These are phyloP conservation scores for Meganola albula DNA, from an alignment of 2,888 invertebrate species.

Conservation along the genomic window DNA sequence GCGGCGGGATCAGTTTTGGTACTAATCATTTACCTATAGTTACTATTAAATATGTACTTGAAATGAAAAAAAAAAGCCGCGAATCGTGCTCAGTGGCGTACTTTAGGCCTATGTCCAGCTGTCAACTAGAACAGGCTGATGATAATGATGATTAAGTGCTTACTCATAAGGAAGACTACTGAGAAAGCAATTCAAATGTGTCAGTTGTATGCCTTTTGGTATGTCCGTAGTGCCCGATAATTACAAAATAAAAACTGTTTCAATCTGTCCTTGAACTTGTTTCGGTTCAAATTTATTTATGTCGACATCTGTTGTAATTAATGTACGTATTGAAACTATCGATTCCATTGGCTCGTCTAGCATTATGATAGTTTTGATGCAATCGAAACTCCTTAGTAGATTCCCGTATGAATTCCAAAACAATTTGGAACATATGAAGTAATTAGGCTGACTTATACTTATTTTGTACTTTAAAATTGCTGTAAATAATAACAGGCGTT, in stretches of 20 bases:
- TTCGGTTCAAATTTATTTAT: conserved; percentile 53
- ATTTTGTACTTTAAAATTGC: conserved; percentile 81
- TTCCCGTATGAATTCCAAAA: conserved; percentile 60
- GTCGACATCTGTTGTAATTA: conserved; percentile 35
- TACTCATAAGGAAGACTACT: conserved; percentile 48
- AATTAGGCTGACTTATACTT: conserved; percentile 80
- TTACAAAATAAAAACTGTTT: conserved; percentile 70
- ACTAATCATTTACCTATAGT: too few relatives aligned
- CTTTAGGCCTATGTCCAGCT: too few relatives aligned
- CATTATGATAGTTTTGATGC: conserved; percentile 40
- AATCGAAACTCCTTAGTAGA: conserved; percentile 38
- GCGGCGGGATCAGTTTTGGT: too few relatives aligned
- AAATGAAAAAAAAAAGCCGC: too few relatives aligned
- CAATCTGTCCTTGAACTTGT: conserved; percentile 57
- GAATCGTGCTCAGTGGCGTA: too few relatives aligned
- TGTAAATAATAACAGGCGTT: too few relatives aligned
- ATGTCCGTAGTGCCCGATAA: conserved; percentile 85
- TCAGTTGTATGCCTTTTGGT: conserved; percentile 81
- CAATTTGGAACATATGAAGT: conserved; percentile 79
- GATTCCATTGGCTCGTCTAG: conserved; percentile 36
- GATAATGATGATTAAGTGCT: conserved; percentile 35
- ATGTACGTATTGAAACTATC: conserved; percentile 34
- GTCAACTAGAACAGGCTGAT: too few relatives aligned
- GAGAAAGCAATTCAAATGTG: conserved; percentile 75
- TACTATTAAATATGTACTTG: too few relatives aligned